These are phyloP conservation scores for Caracal caracal DNA, from an alignment of 2,113 vertebrate species.

Conservation along the genomic window DNA sequence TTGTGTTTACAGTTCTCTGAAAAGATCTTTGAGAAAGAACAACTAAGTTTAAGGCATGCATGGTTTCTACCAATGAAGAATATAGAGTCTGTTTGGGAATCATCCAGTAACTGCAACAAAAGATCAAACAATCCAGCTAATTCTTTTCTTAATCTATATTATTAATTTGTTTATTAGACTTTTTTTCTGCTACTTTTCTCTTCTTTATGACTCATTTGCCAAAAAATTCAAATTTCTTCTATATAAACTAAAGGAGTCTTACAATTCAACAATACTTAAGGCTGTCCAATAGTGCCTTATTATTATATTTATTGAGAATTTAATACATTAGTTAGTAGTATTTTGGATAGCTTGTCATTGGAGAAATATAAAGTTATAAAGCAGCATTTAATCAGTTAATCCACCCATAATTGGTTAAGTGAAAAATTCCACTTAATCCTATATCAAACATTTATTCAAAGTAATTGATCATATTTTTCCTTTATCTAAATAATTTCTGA, in stretches of 20 bases:
- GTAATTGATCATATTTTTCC: neutral
- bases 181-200: neutral
- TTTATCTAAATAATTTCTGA: neutral
- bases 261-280: neutral
- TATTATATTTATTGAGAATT: neutral
- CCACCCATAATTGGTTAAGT: neutral
- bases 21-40: neutral
- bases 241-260: neutral
- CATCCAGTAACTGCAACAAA: neutral
- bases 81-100: neutral
- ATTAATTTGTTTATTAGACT: neutral
- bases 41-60: neutral
- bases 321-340: neutral
- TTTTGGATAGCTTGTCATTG: neutral
- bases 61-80: neutral
- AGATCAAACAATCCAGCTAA: neutral
- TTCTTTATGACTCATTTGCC: neutral
- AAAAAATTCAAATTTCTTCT: neutral
- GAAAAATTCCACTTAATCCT: neutral
- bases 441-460: neutral
- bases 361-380: neutral
- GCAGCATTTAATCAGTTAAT: neutral
- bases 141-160: neutral
- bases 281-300: neutral
- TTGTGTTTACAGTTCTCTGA: neutral